Evolutionary conservation across 2,888 invertebrate genomes (phyloP).

Genomic region (Ochropleura leucogaster): DNA sequence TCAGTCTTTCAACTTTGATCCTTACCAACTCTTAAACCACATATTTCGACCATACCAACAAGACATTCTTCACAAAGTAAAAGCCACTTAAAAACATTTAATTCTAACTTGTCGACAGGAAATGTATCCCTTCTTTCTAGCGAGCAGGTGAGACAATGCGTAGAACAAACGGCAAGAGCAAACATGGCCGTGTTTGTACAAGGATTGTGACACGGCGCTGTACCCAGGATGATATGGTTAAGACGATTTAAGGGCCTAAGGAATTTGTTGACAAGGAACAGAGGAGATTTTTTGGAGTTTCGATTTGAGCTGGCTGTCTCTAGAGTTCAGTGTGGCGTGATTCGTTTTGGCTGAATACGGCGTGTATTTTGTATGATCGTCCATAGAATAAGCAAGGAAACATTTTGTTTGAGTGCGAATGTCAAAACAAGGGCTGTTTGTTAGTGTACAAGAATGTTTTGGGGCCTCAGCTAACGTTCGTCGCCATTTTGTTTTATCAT

Average conservation of each 20-base stretch:
- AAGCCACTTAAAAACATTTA: conserved; percentile 18
- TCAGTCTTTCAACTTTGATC: background rate
- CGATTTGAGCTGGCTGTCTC: background rate
- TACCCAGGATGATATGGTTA: conserved; percentile 38
- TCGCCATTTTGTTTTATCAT: too few relatives aligned
- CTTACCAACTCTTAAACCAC: background rate
- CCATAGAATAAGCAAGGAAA: background rate
- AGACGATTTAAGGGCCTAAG: conserved; percentile 37
- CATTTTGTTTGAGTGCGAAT: background rate
- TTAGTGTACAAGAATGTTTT: too few relatives aligned
- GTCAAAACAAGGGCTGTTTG: too few relatives aligned
- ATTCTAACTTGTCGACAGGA: conserved; percentile 39
- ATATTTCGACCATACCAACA: background rate
- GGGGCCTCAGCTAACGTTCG: too few relatives aligned
- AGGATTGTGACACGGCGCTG: conserved; percentile 51
- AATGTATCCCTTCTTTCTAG: conserved; percentile 40
- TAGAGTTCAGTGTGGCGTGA: background rate
- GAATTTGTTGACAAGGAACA: conserved; percentile 24
- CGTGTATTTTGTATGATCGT: background rate
- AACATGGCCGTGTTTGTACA: conserved; percentile 56
- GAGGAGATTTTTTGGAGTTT: background rate
- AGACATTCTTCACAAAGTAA: background rate
- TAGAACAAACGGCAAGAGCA: conserved; percentile 53
- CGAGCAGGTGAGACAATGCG: conserved; percentile 63
- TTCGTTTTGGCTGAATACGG: background rate